Conservation (phyloP, 2,888 invertebrate species). For the Leptinotarsa rubiginosa region DNA sequence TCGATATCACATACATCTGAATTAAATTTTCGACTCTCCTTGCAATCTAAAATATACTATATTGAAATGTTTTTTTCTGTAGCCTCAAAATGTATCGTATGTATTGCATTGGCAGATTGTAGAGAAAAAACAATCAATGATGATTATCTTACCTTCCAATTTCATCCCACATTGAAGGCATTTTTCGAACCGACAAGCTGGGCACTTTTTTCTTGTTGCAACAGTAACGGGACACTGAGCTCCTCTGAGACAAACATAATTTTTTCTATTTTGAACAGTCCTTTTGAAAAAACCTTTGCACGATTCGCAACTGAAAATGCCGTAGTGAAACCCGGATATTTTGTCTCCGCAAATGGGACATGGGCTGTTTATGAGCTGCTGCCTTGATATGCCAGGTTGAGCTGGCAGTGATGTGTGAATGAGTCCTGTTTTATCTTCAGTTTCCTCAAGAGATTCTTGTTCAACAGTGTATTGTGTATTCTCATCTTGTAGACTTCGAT, state of each 20-base stretch:
- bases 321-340: slow-evolving; percentile 97
- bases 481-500: slow-evolving; percentile 67
- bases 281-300: slow-evolving; percentile 99
- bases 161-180: slow-evolving; percentile 97
- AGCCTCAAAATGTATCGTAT: background rate
- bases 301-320: slow-evolving; percentile 97
- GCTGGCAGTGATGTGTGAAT: slow-evolving; percentile 70
- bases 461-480: slow-evolving; percentile 57
- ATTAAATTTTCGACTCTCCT: too few relatives aligned
- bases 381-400: slow-evolving; percentile 85
- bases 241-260: slow-evolving; percentile 92
- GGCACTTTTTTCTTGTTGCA: slow-evolving; percentile 95
- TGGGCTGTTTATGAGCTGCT: slow-evolving; percentile 76
- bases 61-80: too few relatives aligned
- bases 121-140: background rate
- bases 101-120: background rate
- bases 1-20: too few relatives aligned
- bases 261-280: slow-evolving; percentile 98
- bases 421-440: slow-evolving; percentile 68
- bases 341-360: slow-evolving; percentile 96
- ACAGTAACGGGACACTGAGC: slow-evolving; percentile 93
- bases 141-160: slow-evolving; percentile 77
- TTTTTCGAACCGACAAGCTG: slow-evolving; percentile 96
- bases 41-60: too few relatives aligned
- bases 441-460: slow-evolving; percentile 64